These are phyloP conservation scores for Zapus hudsonius DNA, from an alignment of 2,113 vertebrate genomes.

Conservation along the genomic window DNA sequence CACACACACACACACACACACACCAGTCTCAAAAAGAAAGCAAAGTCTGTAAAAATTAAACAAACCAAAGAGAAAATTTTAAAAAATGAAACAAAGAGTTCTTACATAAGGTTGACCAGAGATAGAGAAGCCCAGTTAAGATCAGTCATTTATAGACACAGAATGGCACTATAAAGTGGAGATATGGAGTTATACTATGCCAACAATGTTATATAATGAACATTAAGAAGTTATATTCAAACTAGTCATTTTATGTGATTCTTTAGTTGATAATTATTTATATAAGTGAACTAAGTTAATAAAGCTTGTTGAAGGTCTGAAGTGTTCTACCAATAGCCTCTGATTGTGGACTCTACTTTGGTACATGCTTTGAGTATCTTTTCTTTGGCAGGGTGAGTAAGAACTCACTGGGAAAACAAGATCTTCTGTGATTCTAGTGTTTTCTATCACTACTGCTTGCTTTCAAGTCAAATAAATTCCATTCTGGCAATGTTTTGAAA, in stretches of 20 bases:
- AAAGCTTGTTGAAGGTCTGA: background rate
- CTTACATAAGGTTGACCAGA: background rate
- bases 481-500: background rate
- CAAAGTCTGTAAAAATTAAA: no score
- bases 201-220: background rate
- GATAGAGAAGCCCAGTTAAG: background rate
- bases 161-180: background rate
- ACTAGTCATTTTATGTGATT: background rate
- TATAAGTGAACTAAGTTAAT: background rate
- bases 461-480: background rate
- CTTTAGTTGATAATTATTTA: background rate
- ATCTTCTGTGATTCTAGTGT: background rate
- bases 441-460: background rate
- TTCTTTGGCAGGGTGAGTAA: background rate
- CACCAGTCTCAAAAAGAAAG: no score
- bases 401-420: background rate
- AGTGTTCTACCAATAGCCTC: background rate
- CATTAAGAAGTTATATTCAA: background rate
- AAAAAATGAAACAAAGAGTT: no score
- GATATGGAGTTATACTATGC: background rate
- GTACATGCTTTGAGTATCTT: background rate
- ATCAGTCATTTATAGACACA: background rate
- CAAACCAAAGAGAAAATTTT: no score
- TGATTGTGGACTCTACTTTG: background rate
- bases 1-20: no score